Percentiles rank a stretch among this genome's conserved stretches.
Evolutionary conservation across 1,140 invertebrate species (phyloP).

Genomic region (Kradibia gibbosae): DNA sequence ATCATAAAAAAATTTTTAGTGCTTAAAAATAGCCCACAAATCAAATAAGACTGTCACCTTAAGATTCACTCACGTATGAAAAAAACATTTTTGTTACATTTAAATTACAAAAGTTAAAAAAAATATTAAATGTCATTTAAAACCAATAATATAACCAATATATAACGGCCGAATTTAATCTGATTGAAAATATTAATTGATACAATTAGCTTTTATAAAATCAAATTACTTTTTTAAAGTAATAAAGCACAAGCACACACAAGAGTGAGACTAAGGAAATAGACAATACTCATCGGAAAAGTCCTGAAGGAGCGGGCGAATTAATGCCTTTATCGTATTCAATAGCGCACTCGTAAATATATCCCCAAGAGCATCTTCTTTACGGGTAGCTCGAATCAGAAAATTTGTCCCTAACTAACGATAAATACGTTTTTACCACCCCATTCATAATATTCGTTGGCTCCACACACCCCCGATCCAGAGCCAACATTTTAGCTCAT

Average conservation of each 20-base stretch:
- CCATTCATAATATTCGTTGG: slow-evolving; percentile 5
- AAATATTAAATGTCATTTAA: no score
- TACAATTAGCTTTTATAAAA: no score
- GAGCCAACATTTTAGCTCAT: background rate
- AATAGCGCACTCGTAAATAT: slow-evolving; percentile 46
- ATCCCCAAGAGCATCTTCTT: slow-evolving; percentile 50
- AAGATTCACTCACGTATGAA: no score
- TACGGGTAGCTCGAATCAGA: slow-evolving; percentile 62
- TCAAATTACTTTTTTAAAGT: no score
- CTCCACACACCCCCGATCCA: background rate
- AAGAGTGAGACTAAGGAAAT: background rate
- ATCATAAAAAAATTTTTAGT: no score
- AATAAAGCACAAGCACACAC: background rate
- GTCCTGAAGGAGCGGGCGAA: slow-evolving; percentile 55
- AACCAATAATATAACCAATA: no score
- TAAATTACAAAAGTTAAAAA: no score
- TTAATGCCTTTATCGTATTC: slow-evolving; percentile 65
- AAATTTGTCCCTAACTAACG: slow-evolving; percentile 62
- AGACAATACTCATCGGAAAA: slow-evolving; percentile 58
- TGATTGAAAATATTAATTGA: no score
- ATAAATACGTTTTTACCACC: slow-evolving; percentile 63
- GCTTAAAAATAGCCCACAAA: no score
- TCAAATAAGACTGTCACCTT: no score
- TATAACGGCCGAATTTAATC: no score
- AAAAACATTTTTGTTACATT: no score